Percentiles rank a stretch among this genome's conserved stretches.
Conservation (phyloP, 2,113 vertebrate genomes). For the Pao palembangensis region DNA sequence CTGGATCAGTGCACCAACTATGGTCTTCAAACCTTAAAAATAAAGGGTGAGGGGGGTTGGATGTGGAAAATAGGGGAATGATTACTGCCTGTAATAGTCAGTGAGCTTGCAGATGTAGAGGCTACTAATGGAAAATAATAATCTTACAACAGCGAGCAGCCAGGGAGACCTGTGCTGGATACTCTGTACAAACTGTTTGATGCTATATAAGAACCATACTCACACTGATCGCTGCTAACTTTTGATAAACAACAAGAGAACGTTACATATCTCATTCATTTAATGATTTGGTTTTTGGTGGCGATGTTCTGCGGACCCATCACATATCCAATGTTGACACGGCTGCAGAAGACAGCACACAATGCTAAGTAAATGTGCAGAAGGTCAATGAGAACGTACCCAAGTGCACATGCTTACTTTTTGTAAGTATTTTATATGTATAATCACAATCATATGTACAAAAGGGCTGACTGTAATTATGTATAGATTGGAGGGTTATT, state of each 20-base stretch:
- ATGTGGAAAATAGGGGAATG: conserved; percentile 14
- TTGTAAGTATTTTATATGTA: too few relatives aligned
- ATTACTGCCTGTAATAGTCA: conserved; percentile 22
- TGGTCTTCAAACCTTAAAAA: conserved; percentile 89
- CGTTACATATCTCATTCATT: background rate
- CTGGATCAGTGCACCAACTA: conserved; percentile 95
- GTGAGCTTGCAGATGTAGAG: conserved; percentile 14
- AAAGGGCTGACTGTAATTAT: background rate
- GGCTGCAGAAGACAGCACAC: background rate
- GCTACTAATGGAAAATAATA: conserved; percentile 14
- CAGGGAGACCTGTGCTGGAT: conserved; percentile 29
- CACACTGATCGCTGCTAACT: conserved; percentile 18
- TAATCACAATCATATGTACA: background rate
- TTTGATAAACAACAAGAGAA: conserved; percentile 13
- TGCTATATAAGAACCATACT: conserved; percentile 46
- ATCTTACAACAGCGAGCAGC: conserved; percentile 41
- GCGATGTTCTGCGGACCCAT: background rate
- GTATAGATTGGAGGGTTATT: background rate
- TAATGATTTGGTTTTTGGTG: background rate
- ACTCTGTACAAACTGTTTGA: conserved; percentile 34
- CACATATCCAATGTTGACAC: background rate
- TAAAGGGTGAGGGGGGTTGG: conserved; percentile 17
- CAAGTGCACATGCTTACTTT: too few relatives aligned
- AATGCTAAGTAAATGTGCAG: background rate
- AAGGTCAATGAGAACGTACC: conserved; percentile 2